Conservation (phyloP, 2,113 vertebrate species). For the Equus quagga region DNA sequence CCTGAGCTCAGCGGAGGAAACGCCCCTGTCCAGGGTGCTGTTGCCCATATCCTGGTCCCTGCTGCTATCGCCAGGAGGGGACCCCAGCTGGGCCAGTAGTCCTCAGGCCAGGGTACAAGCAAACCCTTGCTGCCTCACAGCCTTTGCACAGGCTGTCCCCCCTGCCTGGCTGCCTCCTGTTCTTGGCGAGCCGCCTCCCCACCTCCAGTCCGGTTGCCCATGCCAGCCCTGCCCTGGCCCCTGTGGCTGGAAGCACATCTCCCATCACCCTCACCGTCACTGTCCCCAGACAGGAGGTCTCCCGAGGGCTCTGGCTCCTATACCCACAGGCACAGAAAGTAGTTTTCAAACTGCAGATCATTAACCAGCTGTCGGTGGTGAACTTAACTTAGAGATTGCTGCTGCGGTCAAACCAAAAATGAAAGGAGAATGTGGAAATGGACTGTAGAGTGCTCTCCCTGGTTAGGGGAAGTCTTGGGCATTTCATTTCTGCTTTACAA, state of each 20-base stretch:
- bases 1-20: background rate
- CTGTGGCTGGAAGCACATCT: background rate
- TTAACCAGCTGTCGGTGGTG: accelerated
- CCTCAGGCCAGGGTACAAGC: too few relatives aligned
- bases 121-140: background rate
- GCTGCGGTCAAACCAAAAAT: background rate
- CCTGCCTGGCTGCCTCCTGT: background rate
- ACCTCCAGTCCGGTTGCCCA: background rate
- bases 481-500: background rate
- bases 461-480: too few relatives aligned
- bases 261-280: background rate
- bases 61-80: background rate
- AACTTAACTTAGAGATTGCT: too few relatives aligned
- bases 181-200: background rate
- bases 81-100: background rate
- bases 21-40: accelerated
- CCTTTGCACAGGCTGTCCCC: background rate
- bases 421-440: accelerated
- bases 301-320: background rate
- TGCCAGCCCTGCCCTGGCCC: accelerated
- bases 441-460: accelerated
- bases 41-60: background rate
- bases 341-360: background rate
- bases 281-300: background rate
- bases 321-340: background rate